Evolutionary conservation across 2,888 invertebrate genomes (phyloP), one percentile per base, ranked within the genome.

Genomic region (Ennomos fuscantarius): DNA sequence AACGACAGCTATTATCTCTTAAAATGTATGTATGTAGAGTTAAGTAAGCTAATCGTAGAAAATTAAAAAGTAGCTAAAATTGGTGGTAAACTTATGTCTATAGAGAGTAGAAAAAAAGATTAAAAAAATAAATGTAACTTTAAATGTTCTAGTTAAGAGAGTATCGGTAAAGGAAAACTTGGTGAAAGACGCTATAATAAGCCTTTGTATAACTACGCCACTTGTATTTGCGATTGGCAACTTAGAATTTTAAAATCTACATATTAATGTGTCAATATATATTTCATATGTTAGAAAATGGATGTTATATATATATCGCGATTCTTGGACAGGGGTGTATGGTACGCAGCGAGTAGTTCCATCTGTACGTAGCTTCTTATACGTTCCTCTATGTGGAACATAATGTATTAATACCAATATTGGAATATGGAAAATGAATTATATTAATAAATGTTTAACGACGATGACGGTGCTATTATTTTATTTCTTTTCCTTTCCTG

Each of bases 51-150:
- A 87, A 88, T 60, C 55, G 86, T 89, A 86, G 88, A 78, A 61
- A 69, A 73, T 66, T 79, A 78, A 82, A 79, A 53, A 81, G 87
- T 88, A 89, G 89, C 78, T 80, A 82, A 81, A 60, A 78, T 92
- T 90, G 92, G 80, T 92, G 92, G 92, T 92, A 91, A 92, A 91
- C 90, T 91, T 91, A 90, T 90, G 91, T 91, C 88, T 79, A 87
- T 89, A 90, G 89, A 79, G 76, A 83, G 86, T 89, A 90, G 92
- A 70, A 52, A 77, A 83, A 82, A 84, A 37, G 86, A 89, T 83
- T 79, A 82, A 85, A 84, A 82, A 82, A 78, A 72, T 80, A 76
- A 82, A 82, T 81, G 77, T 88, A 87, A 85, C 81, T 79, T 82
- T 86, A 85, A 89, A 90, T 87, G 86, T 92, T 87, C 73, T 91